phyloP scores from a whole-genome alignment of 1,140 invertebrate genomes.

The Drosophila albomicans region DNA sequence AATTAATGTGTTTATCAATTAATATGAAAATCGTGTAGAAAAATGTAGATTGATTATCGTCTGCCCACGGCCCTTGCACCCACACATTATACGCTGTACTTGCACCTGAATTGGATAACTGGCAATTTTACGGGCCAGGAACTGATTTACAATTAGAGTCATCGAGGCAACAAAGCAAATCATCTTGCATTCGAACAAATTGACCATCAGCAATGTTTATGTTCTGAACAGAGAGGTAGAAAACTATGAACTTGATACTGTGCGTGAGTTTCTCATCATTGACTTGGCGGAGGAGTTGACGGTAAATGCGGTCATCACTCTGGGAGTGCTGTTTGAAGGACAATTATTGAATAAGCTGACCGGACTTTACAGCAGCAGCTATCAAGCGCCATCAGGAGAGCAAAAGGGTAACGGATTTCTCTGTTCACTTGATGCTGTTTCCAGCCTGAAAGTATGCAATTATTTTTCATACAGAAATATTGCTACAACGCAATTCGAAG shows the following conservation, averaged over 20 bases:
- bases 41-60: constrained; percentile 85
- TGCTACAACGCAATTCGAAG: constrained; percentile 96
- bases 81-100: constrained; percentile 90
- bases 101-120: constrained; percentile 90
- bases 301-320: constrained; percentile 29
- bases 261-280: constrained; percentile 72
- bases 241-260: constrained; percentile 52
- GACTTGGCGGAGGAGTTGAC: constrained; percentile 46
- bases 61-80: constrained; percentile 90
- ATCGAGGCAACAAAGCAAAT: constrained; percentile 86
- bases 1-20: constrained; percentile 6
- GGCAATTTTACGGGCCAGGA: constrained; percentile 90
- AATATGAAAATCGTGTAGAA: background rate
- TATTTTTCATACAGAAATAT: constrained; percentile 87
- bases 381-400: constrained; percentile 68
- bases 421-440: background rate
- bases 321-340: constrained; percentile 84
- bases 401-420: constrained; percentile 71
- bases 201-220: constrained; percentile 62
- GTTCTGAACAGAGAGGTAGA: constrained; percentile 43
- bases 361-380: constrained; percentile 85
- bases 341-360: constrained; percentile 84
- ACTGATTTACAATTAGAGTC: constrained; percentile 88
- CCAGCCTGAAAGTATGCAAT: constrained; percentile 49
- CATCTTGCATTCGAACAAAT: constrained; percentile 89